Conservation (phyloP, 2,113 vertebrate genomes). For the Anthoscopus minutus region DNA sequence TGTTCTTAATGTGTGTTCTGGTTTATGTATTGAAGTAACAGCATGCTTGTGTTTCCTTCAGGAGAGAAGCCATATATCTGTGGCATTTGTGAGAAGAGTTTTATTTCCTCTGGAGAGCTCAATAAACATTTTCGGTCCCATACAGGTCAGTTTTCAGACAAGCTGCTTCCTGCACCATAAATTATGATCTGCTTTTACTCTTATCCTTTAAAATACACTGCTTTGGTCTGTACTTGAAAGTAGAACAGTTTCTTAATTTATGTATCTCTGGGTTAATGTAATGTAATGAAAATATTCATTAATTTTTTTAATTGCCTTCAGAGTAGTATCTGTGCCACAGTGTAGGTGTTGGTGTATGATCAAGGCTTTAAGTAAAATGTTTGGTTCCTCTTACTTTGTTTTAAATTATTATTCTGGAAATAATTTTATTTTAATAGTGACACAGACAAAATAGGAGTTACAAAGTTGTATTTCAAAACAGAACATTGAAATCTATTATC, state of each 20-base stretch:
- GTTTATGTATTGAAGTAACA: not conserved
- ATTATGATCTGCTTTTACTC: slow-evolving; percentile 29
- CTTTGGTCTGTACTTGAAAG: not conserved
- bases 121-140: slow-evolving; percentile 94
- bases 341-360: not conserved
- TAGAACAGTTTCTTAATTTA: not conserved
- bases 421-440: not conserved
- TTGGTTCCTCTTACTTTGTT: not conserved
- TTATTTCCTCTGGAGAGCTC: slow-evolving; percentile 91
- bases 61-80: slow-evolving; percentile 88
- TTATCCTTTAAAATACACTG: slow-evolving; percentile 40
- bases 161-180: slow-evolving; percentile 39
- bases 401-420: not conserved
- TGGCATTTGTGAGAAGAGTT: slow-evolving; percentile 87
- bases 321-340: not conserved
- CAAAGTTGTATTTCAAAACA: not conserved
- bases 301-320: not conserved
- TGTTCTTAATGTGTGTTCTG: not conserved
- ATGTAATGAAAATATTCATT: not conserved
- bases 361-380: not conserved
- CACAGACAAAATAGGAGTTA: not conserved
- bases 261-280: not conserved
- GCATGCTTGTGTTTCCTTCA: slow-evolving; percentile 63
- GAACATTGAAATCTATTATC: not conserved
- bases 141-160: slow-evolving; percentile 81